These are phyloP conservation scores for Brachyptera risi DNA, from an alignment of 2,888 invertebrate species.

Conservation along the genomic window DNA sequence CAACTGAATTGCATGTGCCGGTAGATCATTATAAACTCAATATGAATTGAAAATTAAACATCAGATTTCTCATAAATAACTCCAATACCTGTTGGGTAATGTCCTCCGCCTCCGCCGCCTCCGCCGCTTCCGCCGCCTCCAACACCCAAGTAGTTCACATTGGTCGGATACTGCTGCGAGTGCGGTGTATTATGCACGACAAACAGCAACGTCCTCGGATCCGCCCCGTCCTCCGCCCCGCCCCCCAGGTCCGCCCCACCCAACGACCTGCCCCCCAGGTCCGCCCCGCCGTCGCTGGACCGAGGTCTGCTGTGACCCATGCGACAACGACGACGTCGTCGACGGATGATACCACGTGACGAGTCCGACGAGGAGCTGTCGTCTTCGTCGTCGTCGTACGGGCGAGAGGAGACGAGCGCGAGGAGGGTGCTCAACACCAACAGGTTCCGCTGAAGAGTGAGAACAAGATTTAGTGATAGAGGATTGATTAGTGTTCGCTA, in stretches of 20 bases:
- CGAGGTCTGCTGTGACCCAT: neutral
- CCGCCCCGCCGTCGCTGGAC: neutral
- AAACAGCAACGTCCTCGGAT: neutral
- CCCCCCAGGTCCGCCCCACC: neutral
- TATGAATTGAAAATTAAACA: too few species aligned
- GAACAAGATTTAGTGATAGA: neutral
- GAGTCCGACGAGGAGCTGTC: neutral
- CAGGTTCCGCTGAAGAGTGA: neutral
- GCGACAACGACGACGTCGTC: neutral
- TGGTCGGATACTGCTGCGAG: neutral
- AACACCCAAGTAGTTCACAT: slow-evolving; percentile 4
- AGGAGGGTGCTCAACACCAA: neutral
- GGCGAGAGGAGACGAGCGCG: neutral
- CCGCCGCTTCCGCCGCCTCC: neutral
- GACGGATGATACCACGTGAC: neutral
- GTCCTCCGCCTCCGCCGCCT: neutral
- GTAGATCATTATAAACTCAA: too few species aligned
- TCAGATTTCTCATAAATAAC: too few species aligned
- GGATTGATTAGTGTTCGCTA: too few species aligned
- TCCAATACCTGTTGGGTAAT: too few species aligned
- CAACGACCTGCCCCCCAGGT: neutral
- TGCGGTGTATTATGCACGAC: neutral
- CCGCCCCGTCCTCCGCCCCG: neutral
- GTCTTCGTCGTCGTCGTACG: neutral
- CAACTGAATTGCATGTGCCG: too few species aligned